Evolutionary conservation across 2,113 vertebrate genomes (phyloP).

Genomic region (Agapornis roseicollis): DNA sequence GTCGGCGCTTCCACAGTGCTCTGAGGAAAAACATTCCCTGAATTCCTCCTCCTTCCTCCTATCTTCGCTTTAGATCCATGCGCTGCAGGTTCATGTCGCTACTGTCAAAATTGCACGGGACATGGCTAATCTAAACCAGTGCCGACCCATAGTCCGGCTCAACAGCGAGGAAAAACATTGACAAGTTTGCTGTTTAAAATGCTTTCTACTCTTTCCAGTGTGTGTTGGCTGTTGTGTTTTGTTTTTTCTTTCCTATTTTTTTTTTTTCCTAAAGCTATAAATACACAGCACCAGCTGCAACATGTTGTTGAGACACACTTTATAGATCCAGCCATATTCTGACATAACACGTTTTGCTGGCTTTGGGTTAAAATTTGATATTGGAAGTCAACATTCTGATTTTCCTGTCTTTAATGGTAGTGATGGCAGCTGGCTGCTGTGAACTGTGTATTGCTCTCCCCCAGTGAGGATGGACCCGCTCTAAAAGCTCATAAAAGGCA

Average conservation of each 20-base stretch:
- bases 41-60: slow-evolving; percentile 71
- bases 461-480: not conserved
- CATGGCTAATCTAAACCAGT: slow-evolving; percentile 71
- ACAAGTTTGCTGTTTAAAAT: slow-evolving; percentile 41
- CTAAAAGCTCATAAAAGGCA: slow-evolving; percentile 51
- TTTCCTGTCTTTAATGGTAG: not conserved
- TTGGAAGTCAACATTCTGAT: slow-evolving; percentile 12
- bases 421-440: slow-evolving; percentile 14
- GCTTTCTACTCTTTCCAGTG: slow-evolving; percentile 42
- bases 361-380: slow-evolving; percentile 77
- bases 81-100: slow-evolving; percentile 68
- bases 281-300: slow-evolving; percentile 80
- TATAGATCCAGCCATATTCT: slow-evolving; percentile 80
- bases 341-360: slow-evolving; percentile 82
- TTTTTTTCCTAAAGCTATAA: slow-evolving; percentile 12
- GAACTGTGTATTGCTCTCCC: not conserved
- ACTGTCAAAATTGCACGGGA: slow-evolving; percentile 74
- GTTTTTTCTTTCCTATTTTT: not conserved
- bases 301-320: slow-evolving; percentile 73
- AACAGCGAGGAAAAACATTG: not conserved
- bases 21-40: slow-evolving; percentile 77
- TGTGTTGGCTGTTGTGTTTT: slow-evolving; percentile 23
- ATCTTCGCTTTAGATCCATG: slow-evolving; percentile 53
- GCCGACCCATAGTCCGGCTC: not conserved
- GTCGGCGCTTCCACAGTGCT: slow-evolving; percentile 48